Evolutionary conservation across 2,797 vertebrate species (phyloP), one percentile per base, ranked within the genome.

Genomic region (Amazona ochrocephala): DNA sequence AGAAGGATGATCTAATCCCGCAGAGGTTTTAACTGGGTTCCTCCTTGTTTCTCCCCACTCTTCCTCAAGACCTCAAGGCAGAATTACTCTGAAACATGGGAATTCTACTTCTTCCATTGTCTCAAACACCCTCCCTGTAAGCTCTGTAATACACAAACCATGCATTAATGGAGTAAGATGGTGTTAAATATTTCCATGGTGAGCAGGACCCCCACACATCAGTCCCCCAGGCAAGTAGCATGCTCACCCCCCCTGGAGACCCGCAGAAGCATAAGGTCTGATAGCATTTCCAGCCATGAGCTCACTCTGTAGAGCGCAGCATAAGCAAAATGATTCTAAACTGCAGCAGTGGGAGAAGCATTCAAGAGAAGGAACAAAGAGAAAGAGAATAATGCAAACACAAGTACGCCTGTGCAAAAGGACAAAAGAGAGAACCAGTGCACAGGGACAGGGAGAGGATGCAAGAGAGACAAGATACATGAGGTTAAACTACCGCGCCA

Each of bases 261-360:
- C 71, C 39, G 15, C 41, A 27, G 70, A 62, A 39, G 12, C 21
- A 13, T 5, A 32, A 78, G 26, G 54, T 64, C 54, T 32, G 47
- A 64, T 3, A 86, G n/a, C 65, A 65, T 65, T 85, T 80, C 61
- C 27, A 50, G 24, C n/a, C 3, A 3, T 0, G 2, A 87, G 23
- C 22, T 87, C 61, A 34, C 19, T 34, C 0, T 0, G 10, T 0
- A 60, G 30, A 79, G 56, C 41, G 32, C 19, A 34, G 58, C 18
- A 30, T 2, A 81, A 30, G 22, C 39, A 79, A 84, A 91, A 64
- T 1, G 1, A 60, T 79, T 66, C 47, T n/a, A 30, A 80, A 64
- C 22, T 4, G 24, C 11, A 85, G 47, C 56, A 68, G 27, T 9
- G 44, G 21, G 27, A 86, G 29, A 81, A 54, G 16, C 19, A 50